Conservation (phyloP, 2,113 vertebrate species). For the Pandion haliaetus region DNA sequence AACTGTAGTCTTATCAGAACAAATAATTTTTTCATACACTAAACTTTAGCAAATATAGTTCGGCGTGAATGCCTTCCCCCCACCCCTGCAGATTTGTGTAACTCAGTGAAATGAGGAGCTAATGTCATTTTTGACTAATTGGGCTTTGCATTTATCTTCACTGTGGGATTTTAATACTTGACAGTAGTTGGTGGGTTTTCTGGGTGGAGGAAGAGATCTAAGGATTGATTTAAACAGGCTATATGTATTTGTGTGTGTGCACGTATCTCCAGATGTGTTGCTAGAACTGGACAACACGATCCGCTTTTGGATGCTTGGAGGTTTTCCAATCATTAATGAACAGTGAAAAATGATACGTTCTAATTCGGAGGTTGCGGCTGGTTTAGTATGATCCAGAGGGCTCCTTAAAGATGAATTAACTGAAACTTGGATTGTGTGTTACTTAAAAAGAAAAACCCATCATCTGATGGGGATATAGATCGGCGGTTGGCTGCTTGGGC, state of each 20-base stretch:
- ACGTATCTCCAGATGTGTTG: background rate
- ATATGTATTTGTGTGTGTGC: background rate
- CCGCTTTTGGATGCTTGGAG: background rate
- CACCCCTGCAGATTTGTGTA: background rate
- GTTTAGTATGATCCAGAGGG: background rate
- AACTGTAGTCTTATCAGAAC: background rate
- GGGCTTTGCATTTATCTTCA: background rate
- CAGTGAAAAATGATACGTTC: background rate
- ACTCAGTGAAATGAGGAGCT: background rate
- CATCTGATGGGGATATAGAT: background rate
- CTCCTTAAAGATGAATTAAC: background rate
- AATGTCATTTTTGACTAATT: background rate
- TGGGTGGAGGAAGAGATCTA: background rate
- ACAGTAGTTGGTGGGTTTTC: background rate
- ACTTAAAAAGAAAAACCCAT: background rate
- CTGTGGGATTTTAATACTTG: background rate
- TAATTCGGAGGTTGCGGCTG: background rate
- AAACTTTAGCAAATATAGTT: background rate
- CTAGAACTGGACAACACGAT: background rate
- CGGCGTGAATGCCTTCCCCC: background rate
- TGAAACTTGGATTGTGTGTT: background rate
- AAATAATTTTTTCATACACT: background rate
- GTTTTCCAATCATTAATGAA: background rate
- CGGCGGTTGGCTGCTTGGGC: background rate
- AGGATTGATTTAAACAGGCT: background rate